Percentiles rank a stretch among this genome's conserved stretches.
Conservation (phyloP, 2,888 invertebrate species). For the Pyrrhia umbra region DNA sequence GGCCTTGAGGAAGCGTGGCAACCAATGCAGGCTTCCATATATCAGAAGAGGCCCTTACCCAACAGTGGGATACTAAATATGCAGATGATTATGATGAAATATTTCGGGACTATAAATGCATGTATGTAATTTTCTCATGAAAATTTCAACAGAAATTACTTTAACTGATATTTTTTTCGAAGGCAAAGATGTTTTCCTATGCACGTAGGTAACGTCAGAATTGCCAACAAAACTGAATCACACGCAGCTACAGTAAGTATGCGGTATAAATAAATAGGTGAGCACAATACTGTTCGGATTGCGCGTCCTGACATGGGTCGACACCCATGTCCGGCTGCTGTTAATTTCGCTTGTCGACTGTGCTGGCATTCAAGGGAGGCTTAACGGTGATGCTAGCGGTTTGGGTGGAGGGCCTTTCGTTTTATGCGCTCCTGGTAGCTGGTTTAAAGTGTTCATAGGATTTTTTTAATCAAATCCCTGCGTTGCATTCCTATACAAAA, state of each 20-base stretch:
- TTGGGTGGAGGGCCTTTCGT: slow-evolving; percentile 17
- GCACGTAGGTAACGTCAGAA: neutral
- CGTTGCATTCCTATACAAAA: too few relatives aligned
- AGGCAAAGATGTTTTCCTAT: too few relatives aligned
- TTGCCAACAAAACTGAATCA: slow-evolving; percentile 26
- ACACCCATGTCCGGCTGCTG: slow-evolving; percentile 70
- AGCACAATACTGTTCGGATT: slow-evolving; percentile 68
- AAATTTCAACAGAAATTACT: too few relatives aligned
- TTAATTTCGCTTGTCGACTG: slow-evolving; percentile 76
- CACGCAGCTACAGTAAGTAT: slow-evolving; percentile 46
- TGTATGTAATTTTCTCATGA: too few relatives aligned
- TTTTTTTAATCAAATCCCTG: too few relatives aligned
- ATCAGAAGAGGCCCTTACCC: too few relatives aligned
- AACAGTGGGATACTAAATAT: too few relatives aligned
- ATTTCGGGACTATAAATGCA: too few relatives aligned
- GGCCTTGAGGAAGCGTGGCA: too few relatives aligned
- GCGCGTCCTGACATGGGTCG: slow-evolving; percentile 75
- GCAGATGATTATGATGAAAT: too few relatives aligned
- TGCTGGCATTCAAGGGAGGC: slow-evolving; percentile 57
- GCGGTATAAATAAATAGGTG: slow-evolving; percentile 66
- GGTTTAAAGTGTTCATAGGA: neutral
- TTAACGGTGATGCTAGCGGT: slow-evolving; percentile 42
- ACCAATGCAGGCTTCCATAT: too few relatives aligned
- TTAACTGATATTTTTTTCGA: too few relatives aligned
- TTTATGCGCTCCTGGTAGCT: slow-evolving; percentile 45